Percentiles rank a stretch among this genome's conserved stretches.
Conservation (phyloP, 2,113 vertebrate species). For the Calcarius ornatus region DNA sequence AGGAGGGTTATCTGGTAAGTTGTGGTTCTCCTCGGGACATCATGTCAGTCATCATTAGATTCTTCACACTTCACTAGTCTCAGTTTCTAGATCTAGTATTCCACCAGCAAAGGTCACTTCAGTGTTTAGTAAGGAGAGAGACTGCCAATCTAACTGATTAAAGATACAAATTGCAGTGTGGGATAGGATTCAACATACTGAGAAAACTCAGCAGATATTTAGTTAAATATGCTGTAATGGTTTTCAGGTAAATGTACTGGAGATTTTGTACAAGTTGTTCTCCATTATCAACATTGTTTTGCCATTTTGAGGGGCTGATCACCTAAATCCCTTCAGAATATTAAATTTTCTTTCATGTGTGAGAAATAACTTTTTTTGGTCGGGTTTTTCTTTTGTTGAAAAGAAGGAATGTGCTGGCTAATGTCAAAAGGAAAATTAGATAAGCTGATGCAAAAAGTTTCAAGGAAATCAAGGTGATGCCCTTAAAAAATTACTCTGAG, state of each 20-base stretch:
- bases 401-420: neutral
- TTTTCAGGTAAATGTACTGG: constrained; percentile 10
- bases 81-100: neutral
- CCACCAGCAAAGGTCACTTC: neutral
- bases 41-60: constrained; percentile 10
- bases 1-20: neutral
- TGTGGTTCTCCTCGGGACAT: neutral
- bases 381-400: constrained; percentile 4
- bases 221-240: constrained; percentile 11
- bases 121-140: neutral
- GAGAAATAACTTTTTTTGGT: constrained; percentile 36
- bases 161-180: constrained; percentile 25
- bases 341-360: neutral
- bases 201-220: constrained; percentile 4
- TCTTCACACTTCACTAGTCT: neutral
- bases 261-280: constrained; percentile 4
- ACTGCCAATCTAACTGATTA: neutral
- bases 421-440: constrained; percentile 24
- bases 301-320: constrained; percentile 30
- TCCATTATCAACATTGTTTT: neutral
- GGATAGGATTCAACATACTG: neutral
- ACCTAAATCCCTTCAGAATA: constrained; percentile 6
- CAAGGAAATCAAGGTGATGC: neutral
- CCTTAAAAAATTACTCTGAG: neutral
- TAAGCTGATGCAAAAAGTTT: constrained; percentile 7